Conservation (phyloP, 1,140 invertebrate genomes). For the Phymastichus coffea region DNA sequence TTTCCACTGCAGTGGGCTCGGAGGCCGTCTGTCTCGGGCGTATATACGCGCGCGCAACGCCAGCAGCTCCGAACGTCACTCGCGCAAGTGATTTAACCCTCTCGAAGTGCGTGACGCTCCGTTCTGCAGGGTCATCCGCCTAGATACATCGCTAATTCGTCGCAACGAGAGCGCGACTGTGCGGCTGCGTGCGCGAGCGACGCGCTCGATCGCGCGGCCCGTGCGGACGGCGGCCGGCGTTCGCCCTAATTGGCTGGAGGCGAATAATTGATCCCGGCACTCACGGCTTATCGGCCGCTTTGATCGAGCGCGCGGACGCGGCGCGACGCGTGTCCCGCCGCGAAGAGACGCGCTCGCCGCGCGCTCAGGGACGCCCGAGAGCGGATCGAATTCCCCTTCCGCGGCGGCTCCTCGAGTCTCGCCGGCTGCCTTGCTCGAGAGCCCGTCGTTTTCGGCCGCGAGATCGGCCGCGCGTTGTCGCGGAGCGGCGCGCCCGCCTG, state of each 20-base stretch:
- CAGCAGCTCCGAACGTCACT: not conserved
- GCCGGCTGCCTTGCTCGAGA: slow-evolving; percentile 24
- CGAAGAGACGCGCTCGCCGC: not conserved
- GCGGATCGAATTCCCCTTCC: slow-evolving; percentile 22
- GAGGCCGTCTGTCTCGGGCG: no score
- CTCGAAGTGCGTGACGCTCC: not conserved
- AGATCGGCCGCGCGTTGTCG: not conserved
- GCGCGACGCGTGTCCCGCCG: not conserved
- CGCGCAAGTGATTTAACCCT: slow-evolving; percentile 24
- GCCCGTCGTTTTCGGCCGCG: slow-evolving; percentile 12
- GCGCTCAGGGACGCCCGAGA: not conserved
- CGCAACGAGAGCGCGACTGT: not conserved
- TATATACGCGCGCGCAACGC: not conserved
- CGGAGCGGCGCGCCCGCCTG: not conserved
- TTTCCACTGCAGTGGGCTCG: not conserved
- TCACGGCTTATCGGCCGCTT: not conserved
- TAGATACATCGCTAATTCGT: slow-evolving; percentile 19
- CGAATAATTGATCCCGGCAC: not conserved
- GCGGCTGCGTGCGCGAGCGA: no score
- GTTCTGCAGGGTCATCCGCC: slow-evolving; percentile 8
- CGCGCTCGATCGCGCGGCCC: no score
- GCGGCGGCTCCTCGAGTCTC: slow-evolving; percentile 6
- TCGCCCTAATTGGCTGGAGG: not conserved
- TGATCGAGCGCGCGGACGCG: not conserved
- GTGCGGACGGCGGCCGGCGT: no score